These are phyloP conservation scores for Muschampia plurimacula DNA, from an alignment of 2,888 invertebrate genomes.

Conservation along the genomic window DNA sequence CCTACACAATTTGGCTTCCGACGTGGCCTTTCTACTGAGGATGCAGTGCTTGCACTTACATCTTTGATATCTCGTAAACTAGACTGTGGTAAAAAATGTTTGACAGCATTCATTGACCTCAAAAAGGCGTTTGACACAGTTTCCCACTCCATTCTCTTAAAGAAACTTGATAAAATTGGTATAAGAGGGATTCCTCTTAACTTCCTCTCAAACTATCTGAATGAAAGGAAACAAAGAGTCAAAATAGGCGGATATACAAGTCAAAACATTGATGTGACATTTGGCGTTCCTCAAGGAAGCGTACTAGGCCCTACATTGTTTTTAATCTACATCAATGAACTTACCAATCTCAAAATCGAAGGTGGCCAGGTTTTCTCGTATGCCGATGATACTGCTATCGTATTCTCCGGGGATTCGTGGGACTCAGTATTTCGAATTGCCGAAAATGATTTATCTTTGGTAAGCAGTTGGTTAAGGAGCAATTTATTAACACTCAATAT, in stretches of 20 bases:
- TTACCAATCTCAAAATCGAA: too few relatives aligned
- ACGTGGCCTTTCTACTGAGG: conserved; percentile 17
- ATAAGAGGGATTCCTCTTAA: conserved; percentile 26
- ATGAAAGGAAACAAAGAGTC: conserved; percentile 12
- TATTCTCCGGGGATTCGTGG: conserved; percentile 37
- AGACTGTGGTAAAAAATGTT: conserved; percentile 14
- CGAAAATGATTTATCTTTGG: too few relatives aligned
- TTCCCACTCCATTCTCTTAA: conserved; percentile 20
- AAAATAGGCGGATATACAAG: conserved; percentile 26
- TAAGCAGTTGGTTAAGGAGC: too few relatives aligned
- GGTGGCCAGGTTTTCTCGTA: too few relatives aligned
- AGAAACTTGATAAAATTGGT: conserved; percentile 26
- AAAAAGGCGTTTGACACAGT: conserved; percentile 38
- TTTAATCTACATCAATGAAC: too few relatives aligned
- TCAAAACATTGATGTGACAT: not conserved
- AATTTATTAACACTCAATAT: too few relatives aligned
- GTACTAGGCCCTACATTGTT: conserved; percentile 36
- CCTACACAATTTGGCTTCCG: conserved; percentile 28
- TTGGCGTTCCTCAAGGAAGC: conserved; percentile 34
- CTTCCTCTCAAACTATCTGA: conserved; percentile 14
- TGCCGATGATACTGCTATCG: conserved; percentile 37
- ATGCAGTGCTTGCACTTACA: conserved; percentile 19
- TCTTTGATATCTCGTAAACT: not conserved
- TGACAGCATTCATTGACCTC: conserved; percentile 31
- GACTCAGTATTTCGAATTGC: not conserved